phyloP scores from a whole-genome alignment of 2,797 vertebrate species.

The Gymnothorax javanicus region DNA sequence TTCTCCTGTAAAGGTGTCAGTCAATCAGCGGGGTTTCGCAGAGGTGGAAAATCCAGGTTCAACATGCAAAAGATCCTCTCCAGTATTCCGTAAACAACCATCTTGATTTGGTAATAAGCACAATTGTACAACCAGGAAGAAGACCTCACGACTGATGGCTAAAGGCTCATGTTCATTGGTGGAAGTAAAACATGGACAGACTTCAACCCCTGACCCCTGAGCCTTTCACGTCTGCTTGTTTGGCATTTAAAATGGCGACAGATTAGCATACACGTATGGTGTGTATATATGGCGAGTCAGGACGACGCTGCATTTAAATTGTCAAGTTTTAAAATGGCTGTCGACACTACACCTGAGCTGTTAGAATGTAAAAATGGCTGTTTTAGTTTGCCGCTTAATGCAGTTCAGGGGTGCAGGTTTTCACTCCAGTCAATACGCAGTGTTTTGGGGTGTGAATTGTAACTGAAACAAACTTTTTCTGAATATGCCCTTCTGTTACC shows the following conservation, averaged over 20 bases:
- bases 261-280: neutral
- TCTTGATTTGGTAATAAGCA: too few species aligned
- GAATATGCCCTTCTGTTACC: neutral
- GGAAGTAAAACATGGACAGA: too few species aligned
- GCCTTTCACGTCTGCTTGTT: neutral
- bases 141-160: too few species aligned
- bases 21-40: too few species aligned
- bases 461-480: neutral
- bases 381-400: neutral
- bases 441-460: neutral
- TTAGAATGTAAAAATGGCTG: neutral
- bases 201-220: too few species aligned
- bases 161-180: too few species aligned
- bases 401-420: constrained; percentile 7
- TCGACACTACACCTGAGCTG: too few species aligned
- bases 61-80: too few species aligned
- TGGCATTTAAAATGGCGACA: neutral
- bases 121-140: too few species aligned
- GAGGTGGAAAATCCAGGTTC: too few species aligned
- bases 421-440: neutral
- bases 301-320: neutral
- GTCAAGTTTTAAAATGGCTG: neutral
- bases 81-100: too few species aligned
- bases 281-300: neutral
- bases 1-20: neutral